Evolutionary conservation across 2,113 vertebrate genomes (phyloP).

Genomic region (Herpetotheres cachinnans): DNA sequence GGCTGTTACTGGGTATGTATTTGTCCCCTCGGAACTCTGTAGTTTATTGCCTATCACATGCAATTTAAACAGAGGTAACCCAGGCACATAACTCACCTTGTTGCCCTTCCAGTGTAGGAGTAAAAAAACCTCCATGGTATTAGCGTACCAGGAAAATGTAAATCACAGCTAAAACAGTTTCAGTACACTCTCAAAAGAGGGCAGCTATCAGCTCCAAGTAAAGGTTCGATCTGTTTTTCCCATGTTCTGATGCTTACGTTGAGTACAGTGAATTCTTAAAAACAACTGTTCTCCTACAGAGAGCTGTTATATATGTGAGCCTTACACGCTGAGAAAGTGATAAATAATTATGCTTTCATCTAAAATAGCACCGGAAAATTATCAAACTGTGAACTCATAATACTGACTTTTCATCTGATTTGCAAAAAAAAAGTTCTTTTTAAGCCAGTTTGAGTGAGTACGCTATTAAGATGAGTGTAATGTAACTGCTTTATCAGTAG

Average conservation of each 20-base stretch:
- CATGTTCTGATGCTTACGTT: not conserved
- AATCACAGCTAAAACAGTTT: not conserved
- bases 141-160: not conserved
- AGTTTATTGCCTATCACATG: not conserved
- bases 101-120: not conserved
- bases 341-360: conserved; percentile 23
- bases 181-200: not conserved
- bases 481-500: conserved; percentile 29
- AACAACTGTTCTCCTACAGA: not conserved
- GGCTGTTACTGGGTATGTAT: not conserved
- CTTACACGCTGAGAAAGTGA: not conserved
- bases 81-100: not conserved
- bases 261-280: not conserved
- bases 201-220: not conserved
- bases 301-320: not conserved
- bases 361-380: conserved; percentile 11
- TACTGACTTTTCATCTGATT: not conserved
- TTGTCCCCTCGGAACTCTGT: accelerated
- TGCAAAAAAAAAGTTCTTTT: not conserved
- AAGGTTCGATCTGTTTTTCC: not conserved
- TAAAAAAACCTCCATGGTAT: not conserved
- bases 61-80: not conserved
- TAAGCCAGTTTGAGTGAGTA: not conserved
- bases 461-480: not conserved
- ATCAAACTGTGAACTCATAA: conserved; percentile 17